Base-by-base conservation (phyloP, 2,888 invertebrate species). In the Ornithoptera priamus region DNA sequence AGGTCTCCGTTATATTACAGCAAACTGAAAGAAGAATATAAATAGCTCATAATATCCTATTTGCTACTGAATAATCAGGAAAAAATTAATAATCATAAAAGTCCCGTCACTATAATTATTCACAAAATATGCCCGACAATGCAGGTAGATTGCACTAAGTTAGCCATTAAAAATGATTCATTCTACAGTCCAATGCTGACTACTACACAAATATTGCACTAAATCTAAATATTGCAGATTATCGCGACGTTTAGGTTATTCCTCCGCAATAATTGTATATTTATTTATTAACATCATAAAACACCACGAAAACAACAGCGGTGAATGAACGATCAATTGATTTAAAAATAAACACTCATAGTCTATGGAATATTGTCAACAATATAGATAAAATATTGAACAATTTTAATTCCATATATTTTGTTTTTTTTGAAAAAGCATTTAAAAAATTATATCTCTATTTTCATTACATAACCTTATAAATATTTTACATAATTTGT, bases 261-360 rank as follows among this genome's bases (percentile, higher is more conserved):
- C 84, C 80, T 85, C 86, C 85, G 86, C 83, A 86, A 82, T 88
- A 84, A 84, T 85, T 82, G 80, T 86, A 82, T 86, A 87, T 88
- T 90, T 89, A 89, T 88, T 88, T 90, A 87, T 88, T 84, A 88
- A 86, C 85, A 86, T 85, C 88, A 86, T 89, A 88, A 85, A 88
- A 88, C 90, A 91, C 91, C 89, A 85, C 90, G 88, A 91, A 91
- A 91, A 91, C 89, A 90, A 88, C 90, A 88, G 91, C 90, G 91
- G 92, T 92, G 92, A 91, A 90, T 92, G 92, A 92, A 92, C 90
- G 90, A 91, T 90, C 90, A 81, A 82, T 82, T 89, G 88, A 90
- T 85, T 86, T 86, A 85, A 87, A 86, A 88, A 85, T 85, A 77
- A 77, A 81, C 75, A 76, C 75, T 71, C 83, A 24, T 69, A 85